Percentiles rank a stretch among this genome's conserved stretches.
Evolutionary conservation across 2,797 vertebrate species (phyloP).

Genomic region (Acestrorhynchus altus): DNA sequence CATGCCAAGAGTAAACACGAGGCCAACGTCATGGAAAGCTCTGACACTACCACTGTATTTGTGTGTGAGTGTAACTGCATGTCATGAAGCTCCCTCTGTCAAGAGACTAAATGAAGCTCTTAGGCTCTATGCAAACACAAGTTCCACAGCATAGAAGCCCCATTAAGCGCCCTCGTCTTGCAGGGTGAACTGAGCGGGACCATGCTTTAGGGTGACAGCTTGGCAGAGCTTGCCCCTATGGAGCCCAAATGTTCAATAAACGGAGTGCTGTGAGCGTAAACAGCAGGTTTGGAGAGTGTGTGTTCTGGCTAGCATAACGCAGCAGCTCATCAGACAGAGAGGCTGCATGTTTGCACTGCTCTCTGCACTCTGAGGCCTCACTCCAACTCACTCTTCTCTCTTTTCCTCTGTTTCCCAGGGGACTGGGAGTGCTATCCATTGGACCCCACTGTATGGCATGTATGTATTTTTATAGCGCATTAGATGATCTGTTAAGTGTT

Average conservation of each 20-base stretch:
- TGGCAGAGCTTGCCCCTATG: slow-evolving; percentile 46
- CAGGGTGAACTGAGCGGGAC: slow-evolving; percentile 24
- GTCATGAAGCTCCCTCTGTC: slow-evolving; percentile 43
- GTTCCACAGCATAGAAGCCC: slow-evolving; percentile 26
- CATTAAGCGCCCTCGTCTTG: slow-evolving; percentile 34
- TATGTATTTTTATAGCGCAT: slow-evolving; percentile 75
- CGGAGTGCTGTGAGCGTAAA: slow-evolving; percentile 65
- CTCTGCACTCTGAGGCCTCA: slow-evolving; percentile 7
- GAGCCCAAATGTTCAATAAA: slow-evolving; percentile 70
- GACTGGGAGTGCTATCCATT: slow-evolving; percentile 97
- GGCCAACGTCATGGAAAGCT: slow-evolving; percentile 50
- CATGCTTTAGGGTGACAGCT: slow-evolving; percentile 43
- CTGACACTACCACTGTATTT: slow-evolving; percentile 24
- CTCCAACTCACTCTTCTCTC: slow-evolving; percentile 13
- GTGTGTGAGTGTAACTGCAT: slow-evolving; percentile 23
- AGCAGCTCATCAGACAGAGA: slow-evolving; percentile 63
- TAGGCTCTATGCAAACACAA: slow-evolving; percentile 43
- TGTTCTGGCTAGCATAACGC: slow-evolving; percentile 64
- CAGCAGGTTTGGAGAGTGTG: slow-evolving; percentile 65
- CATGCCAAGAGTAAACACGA: slow-evolving; percentile 47
- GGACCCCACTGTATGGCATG: slow-evolving; percentile 95
- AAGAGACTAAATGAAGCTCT: slow-evolving; percentile 51
- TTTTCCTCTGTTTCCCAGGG: slow-evolving; percentile 75
- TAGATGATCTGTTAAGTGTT: slow-evolving; percentile 6
- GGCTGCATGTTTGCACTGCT: slow-evolving; percentile 44